phyloP scores from a whole-genome alignment of 1,140 invertebrate genomes.

The Lepidotrigona ventralis region DNA sequence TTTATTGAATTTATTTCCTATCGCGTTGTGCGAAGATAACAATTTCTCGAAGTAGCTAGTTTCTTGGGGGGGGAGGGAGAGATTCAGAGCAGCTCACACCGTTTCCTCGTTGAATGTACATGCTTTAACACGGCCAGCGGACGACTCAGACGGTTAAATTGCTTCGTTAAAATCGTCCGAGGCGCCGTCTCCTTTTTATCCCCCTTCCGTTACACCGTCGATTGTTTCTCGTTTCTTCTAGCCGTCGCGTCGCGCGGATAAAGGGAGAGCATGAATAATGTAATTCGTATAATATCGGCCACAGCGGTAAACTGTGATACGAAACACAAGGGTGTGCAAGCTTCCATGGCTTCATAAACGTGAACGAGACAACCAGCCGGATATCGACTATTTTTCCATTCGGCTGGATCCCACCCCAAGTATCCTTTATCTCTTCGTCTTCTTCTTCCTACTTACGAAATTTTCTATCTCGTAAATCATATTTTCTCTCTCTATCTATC shows the following conservation, averaged over 20 bases:
- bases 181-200: slow-evolving; percentile 49
- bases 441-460: not conserved
- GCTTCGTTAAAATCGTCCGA: slow-evolving; percentile 61
- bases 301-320: slow-evolving; percentile 18
- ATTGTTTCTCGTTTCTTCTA: slow-evolving; percentile 3
- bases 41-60: too few relatives aligned
- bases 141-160: slow-evolving; percentile 60
- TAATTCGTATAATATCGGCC: slow-evolving; percentile 60
- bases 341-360: slow-evolving; percentile 50
- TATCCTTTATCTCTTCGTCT: not conserved
- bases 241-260: slow-evolving; percentile 12
- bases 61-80: too few relatives aligned
- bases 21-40: too few relatives aligned
- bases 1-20: too few relatives aligned
- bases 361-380: slow-evolving; percentile 25
- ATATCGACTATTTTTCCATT: slow-evolving; percentile 50
- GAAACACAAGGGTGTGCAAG: slow-evolving; percentile 34
- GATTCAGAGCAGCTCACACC: too few relatives aligned
- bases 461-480: not conserved
- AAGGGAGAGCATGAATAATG: slow-evolving; percentile 64
- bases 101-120: not conserved
- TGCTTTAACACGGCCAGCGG: not conserved
- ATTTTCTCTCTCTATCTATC: not conserved
- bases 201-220: not conserved
- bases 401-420: not conserved